phyloP scores from a whole-genome alignment of 2,888 invertebrate genomes.

The Acanthosepion lycidas region DNA sequence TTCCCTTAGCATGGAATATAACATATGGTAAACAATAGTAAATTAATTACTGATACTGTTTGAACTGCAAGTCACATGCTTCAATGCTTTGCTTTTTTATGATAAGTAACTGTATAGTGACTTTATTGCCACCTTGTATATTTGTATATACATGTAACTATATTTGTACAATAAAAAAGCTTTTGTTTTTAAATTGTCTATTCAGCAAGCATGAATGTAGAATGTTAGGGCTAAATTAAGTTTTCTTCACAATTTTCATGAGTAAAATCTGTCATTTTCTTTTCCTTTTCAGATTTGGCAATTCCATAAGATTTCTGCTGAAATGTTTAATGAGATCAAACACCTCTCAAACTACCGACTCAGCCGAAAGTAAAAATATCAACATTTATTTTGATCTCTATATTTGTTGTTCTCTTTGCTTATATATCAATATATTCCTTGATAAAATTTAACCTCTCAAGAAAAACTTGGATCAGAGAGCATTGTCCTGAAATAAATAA shows the following conservation, averaged over 20 bases:
- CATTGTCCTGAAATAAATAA: too few relatives aligned
- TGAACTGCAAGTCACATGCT: too few relatives aligned
- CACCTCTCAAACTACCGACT: slow-evolving; percentile 72
- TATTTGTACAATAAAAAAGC: background rate
- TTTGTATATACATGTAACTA: slow-evolving; percentile 12
- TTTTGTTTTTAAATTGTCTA: background rate
- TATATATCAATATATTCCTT: too few relatives aligned
- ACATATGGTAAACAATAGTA: too few relatives aligned
- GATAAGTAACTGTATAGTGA: too few relatives aligned
- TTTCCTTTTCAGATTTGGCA: slow-evolving; percentile 68
- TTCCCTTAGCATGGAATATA: too few relatives aligned
- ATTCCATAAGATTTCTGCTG: slow-evolving; percentile 68
- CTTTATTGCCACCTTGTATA: background rate
- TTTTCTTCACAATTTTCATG: background rate
- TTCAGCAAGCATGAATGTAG: background rate
- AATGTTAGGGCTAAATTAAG: background rate
- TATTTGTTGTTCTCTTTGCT: background rate
- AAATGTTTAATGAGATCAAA: slow-evolving; percentile 67
- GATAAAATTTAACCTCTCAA: too few relatives aligned
- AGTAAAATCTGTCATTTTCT: background rate
- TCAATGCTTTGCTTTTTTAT: too few relatives aligned
- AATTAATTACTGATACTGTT: too few relatives aligned
- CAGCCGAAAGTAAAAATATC: slow-evolving; percentile 58
- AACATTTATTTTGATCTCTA: background rate
- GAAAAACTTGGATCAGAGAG: too few relatives aligned